Conservation (phyloP, 2,113 vertebrate species). For the Salvator merianae region DNA sequence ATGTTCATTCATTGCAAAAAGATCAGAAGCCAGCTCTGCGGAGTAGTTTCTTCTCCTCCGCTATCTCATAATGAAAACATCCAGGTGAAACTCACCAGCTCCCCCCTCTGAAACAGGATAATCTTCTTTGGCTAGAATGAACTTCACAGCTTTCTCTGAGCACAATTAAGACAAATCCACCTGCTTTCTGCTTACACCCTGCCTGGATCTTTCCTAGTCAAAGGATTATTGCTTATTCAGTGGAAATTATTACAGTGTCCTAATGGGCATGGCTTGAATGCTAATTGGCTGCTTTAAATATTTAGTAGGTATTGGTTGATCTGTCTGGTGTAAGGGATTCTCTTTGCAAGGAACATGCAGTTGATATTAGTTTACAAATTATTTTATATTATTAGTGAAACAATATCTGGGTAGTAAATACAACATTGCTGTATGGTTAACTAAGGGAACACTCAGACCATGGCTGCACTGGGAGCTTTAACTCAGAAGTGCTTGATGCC, state of each 20-base stretch:
- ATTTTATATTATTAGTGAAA: conserved; percentile 33
- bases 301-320: conserved; percentile 59
- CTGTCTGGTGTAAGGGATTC: conserved; percentile 21
- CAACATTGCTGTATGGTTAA: not conserved
- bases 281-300: conserved; percentile 49
- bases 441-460: no score
- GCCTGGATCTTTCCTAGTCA: conserved; percentile 2
- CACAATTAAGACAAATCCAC: not conserved
- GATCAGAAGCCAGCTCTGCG: conserved; percentile 58
- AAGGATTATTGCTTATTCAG: conserved; percentile 31
- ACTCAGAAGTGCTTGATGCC: no score
- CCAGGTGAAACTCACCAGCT: conserved; percentile 48
- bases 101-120: conserved; percentile 39
- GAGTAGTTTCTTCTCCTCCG: conserved; percentile 55
- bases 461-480: no score
- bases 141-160: conserved; percentile 14
- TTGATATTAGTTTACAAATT: conserved; percentile 46
- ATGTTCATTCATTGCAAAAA: conserved; percentile 62
- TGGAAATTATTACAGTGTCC: conserved; percentile 24
- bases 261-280: conserved; percentile 43
- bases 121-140: conserved; percentile 36
- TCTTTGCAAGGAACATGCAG: conserved; percentile 42
- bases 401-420: not conserved
- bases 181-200: accelerated
- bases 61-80: conserved; percentile 44